Conservation (phyloP, 2,113 vertebrate species). For the Sus scrofa region T2T-Sscrofa CM000824.6:181260501-181261000, state of each 20-base stretch:
- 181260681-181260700: neutral
- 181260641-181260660: neutral
- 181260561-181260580: neutral
- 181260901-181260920: fast-evolving
- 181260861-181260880: neutral
- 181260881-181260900: neutral
- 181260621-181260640: neutral
- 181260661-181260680: neutral
- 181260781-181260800: neutral
- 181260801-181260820: neutral
- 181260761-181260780: neutral
- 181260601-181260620: neutral
- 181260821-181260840: neutral
- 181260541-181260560: neutral
- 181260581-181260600: neutral
- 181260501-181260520: neutral
- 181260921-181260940: neutral
- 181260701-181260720: neutral
- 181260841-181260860: neutral
- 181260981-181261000: neutral
- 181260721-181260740: neutral
- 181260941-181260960: neutral
- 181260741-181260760: neutral
- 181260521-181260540: neutral
- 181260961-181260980: neutral